phyloP scores from a whole-genome alignment of 2,888 invertebrate species.

The Volucella bombylans region DNA sequence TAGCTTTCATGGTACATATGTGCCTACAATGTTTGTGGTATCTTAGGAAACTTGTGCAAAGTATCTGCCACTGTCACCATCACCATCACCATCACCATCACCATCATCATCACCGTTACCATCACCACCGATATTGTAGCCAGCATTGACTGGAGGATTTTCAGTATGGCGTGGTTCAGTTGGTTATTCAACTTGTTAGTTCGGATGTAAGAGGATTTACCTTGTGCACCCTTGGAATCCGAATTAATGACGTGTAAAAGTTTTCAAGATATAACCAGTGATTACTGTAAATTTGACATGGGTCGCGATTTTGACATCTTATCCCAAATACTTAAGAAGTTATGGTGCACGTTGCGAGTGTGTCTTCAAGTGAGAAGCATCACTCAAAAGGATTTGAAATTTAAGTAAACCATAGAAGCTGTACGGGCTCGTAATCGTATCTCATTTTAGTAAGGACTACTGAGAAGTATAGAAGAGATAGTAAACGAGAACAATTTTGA shows the following conservation, averaged over 20 bases:
- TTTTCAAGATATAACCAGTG: slow-evolving; percentile 68
- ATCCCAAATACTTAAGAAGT: slow-evolving; percentile 48
- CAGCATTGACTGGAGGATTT: not conserved
- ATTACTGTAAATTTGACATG: slow-evolving; percentile 73
- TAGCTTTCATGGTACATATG: slow-evolving; percentile 73
- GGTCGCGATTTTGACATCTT: slow-evolving; percentile 72
- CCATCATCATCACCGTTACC: no score
- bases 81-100: no score
- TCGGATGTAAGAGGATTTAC: slow-evolving; percentile 26
- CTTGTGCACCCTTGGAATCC: slow-evolving; percentile 50
- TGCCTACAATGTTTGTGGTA: slow-evolving; percentile 48
- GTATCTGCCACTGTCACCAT: slow-evolving; percentile 4
- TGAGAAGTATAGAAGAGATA: no score
- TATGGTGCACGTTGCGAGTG: slow-evolving; percentile 43
- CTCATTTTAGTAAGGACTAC: not conserved
- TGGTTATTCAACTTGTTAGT: slow-evolving; percentile 38
- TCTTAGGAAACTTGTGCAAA: slow-evolving; percentile 52
- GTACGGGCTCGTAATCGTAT: not conserved
- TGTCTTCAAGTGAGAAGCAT: slow-evolving; percentile 33
- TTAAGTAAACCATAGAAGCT: not conserved
- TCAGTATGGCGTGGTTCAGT: slow-evolving; percentile 22
- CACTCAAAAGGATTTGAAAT: slow-evolving; percentile 30
- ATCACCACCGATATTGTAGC: not conserved
- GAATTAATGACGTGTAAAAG: slow-evolving; percentile 72
- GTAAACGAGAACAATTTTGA: no score